Evolutionary conservation across 2,797 vertebrate genomes (phyloP).

Genomic region (Martes flavigula): DNA sequence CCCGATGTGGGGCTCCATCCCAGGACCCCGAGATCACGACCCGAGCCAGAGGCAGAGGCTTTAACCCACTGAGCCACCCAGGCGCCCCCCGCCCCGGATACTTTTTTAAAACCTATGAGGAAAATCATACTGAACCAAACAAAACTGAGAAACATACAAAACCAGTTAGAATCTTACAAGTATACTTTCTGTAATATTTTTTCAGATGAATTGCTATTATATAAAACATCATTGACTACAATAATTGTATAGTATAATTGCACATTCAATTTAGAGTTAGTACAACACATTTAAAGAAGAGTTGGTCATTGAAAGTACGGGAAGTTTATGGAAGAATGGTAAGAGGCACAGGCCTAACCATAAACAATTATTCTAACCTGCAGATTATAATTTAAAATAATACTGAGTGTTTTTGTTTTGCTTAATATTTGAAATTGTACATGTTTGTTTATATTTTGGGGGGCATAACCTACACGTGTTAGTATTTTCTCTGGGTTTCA

Average conservation of each 20-base stretch:
- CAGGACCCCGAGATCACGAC: too few relatives aligned
- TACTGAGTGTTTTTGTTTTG: background rate
- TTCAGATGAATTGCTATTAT: background rate
- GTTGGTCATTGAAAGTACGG: background rate
- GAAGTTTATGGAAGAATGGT: background rate
- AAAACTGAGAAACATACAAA: background rate
- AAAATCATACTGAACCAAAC: background rate
- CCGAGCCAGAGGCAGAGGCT: too few relatives aligned
- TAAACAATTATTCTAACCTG: background rate
- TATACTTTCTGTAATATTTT: background rate
- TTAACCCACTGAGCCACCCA: too few relatives aligned
- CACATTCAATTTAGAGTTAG: background rate
- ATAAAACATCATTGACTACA: background rate
- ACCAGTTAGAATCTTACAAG: background rate
- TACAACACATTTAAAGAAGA: background rate
- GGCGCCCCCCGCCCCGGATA: too few relatives aligned
- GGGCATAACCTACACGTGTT: background rate
- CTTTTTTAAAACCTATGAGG: background rate
- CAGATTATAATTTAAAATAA: background rate
- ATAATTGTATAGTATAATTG: background rate
- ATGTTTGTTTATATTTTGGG: constrained; percentile 15
- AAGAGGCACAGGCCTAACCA: background rate
- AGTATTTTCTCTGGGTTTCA: background rate
- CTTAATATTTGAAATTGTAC: constrained; percentile 33
- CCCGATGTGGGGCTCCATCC: too few relatives aligned